Percentiles rank a stretch among this genome's conserved stretches.
Conservation (phyloP, 2,113 vertebrate genomes). For the Spea multiplicata region DNA sequence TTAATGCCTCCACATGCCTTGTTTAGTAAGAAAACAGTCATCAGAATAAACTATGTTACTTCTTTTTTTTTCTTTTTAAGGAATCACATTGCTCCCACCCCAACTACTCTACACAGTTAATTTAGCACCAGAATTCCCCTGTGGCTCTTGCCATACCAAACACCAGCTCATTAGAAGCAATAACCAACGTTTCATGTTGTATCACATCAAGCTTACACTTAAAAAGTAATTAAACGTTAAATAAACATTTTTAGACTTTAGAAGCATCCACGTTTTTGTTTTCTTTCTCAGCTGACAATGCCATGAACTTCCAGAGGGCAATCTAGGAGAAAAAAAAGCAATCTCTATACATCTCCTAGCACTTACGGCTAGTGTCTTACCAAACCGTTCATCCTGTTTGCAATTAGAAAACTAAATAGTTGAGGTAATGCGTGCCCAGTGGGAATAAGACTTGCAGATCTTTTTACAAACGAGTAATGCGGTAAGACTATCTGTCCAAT, state of each 20-base stretch:
- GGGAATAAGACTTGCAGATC: conserved; percentile 92
- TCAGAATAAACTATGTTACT: conserved; percentile 67
- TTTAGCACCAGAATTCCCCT: conserved; percentile 76
- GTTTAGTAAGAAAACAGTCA: conserved; percentile 65
- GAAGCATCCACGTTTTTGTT: conserved; percentile 47
- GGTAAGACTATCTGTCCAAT: conserved; percentile 86
- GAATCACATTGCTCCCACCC: conserved; percentile 74
- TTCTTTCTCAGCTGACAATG: conserved; percentile 51
- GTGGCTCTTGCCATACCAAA: conserved; percentile 75
- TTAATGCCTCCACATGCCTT: conserved; percentile 66
- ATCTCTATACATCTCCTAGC: conserved; percentile 48
- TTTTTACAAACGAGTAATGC: conserved; percentile 85
- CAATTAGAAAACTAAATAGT: conserved; percentile 98
- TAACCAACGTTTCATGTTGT: conserved; percentile 68
- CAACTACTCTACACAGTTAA: conserved; percentile 79
- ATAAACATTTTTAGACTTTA: conserved; percentile 72
- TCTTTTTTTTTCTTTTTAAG: conserved; percentile 55
- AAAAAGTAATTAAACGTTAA: conserved; percentile 90
- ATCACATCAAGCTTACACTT: conserved; percentile 75
- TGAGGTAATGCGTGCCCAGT: conserved; percentile 81
- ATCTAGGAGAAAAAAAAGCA: conserved; percentile 55
- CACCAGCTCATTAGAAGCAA: conserved; percentile 84
- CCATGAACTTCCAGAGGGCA: conserved; percentile 51
- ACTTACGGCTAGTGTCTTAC: conserved; percentile 59
- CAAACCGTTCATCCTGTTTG: conserved; percentile 72